Base-by-base conservation (phyloP, 2,888 invertebrate genomes). In the Tachina grossa region DNA sequence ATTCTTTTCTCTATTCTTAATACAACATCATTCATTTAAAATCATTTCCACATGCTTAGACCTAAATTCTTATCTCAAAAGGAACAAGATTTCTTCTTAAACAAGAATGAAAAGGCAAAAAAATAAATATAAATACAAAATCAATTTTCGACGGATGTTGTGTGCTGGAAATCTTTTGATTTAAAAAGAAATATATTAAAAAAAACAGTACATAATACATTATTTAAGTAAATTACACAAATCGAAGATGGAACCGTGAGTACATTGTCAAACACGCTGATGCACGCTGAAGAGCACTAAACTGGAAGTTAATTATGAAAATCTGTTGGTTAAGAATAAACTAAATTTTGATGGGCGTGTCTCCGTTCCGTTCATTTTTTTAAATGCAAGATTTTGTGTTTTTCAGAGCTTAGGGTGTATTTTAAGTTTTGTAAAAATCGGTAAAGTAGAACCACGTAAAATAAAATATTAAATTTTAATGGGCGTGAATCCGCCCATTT, bases 31-130 rank as follows among this genome's bases (percentile, higher is more conserved):
- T 69, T 51, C 14, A 9, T 65, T 57, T 14, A n/a, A 72, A 57
- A 22, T 41, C 13, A 71, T 47, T 65, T 49, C 65, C 49, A 80
- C 66, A 68, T 74, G 63, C 51, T 66, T 89, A 91, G 90, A 89
- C 90, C 90, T 90, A 91, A 91, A 91, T 90, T 90, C 91, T 91
- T 91, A 91, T 91, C 91, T 72, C 88, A 63, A 90, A 90, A 91
- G 91, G 91, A 91, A 91, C 91, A 90, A 87, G 88, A 45, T 43
- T n/a, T 72, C 43, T 66, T 72, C n/a, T 59, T 19, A 6, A 14
- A 13, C 14, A 66, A 74, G 45, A 77, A 81, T 61, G 53, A 55
- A 84, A 59, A 75, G 61, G 69, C 9, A 61, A 75, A 78, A 19
- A 43, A 63, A 9, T 16, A 63, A 63, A 75, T 55, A 51, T 65